Evolutionary conservation across 2,888 invertebrate species (phyloP).

Genomic region (Odontocolon sp.): DNA sequence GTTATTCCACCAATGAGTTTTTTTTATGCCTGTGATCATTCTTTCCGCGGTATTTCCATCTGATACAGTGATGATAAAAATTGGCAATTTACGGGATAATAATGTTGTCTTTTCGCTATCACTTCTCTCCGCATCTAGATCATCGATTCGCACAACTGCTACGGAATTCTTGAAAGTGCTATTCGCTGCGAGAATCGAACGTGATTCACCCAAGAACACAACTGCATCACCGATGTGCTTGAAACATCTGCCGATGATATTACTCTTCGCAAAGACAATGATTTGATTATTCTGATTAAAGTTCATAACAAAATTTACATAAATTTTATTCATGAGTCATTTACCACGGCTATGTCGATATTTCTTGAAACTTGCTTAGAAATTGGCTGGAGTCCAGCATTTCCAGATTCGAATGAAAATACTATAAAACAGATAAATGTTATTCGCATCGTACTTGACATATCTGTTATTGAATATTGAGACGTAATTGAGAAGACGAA

Average conservation of each 20-base stretch:
- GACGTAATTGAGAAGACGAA: too few species aligned
- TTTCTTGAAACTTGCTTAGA: not conserved
- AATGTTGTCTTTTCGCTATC: not conserved
- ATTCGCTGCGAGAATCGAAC: not conserved
- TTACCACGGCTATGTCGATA: too few species aligned
- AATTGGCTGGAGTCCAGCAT: not conserved
- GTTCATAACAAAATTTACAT: too few species aligned
- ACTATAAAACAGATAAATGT: not conserved
- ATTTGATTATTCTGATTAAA: too few species aligned
- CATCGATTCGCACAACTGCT: not conserved
- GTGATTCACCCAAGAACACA: not conserved
- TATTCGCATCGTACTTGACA: not conserved
- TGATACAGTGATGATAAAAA: not conserved
- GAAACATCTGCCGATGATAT: not conserved
- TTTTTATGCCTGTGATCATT: not conserved
- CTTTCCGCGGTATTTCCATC: not conserved
- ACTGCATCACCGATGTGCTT: not conserved
- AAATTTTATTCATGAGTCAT: not conserved
- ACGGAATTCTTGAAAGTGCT: not conserved
- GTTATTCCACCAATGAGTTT: slow-evolving; percentile 5
- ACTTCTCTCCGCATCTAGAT: not conserved
- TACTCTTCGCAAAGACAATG: not conserved
- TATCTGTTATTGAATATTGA: too few species aligned
- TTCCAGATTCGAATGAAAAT: not conserved
- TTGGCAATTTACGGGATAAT: not conserved